Conservation (phyloP, 2,797 vertebrate genomes). For the Hephaestus fuliginosus region DNA sequence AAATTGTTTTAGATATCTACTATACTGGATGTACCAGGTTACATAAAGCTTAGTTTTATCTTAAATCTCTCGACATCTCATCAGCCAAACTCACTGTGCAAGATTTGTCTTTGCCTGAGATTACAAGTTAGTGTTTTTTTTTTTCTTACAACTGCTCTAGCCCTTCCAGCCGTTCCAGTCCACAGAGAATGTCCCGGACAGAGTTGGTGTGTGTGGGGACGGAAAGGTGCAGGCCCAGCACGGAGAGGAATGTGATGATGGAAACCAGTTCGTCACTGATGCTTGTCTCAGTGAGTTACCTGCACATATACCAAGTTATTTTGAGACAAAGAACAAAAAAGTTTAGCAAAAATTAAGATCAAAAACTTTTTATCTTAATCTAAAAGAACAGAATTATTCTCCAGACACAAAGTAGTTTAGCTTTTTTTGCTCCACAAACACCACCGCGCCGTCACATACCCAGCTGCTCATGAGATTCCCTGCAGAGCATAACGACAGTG, state of each 20-base stretch:
- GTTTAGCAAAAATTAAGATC: background rate
- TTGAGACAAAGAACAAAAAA: background rate
- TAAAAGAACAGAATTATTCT: background rate
- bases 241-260: slow-evolving; percentile 96
- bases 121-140: background rate
- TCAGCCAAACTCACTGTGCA: background rate
- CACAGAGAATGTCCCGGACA: slow-evolving; percentile 85
- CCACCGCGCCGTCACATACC: background rate
- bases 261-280: slow-evolving; percentile 91
- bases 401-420: background rate
- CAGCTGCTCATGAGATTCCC: slow-evolving; percentile 24
- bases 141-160: slow-evolving; percentile 40
- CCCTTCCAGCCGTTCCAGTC: slow-evolving; percentile 91
- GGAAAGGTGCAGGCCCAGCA: slow-evolving; percentile 90
- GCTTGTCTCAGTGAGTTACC: slow-evolving; percentile 92
- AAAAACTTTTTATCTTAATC: background rate
- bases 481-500: slow-evolving; percentile 38
- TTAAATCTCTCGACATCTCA: background rate
- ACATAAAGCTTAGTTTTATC: background rate
- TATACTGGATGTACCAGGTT: background rate
- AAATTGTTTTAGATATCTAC: background rate
- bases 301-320: background rate
- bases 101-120: background rate
- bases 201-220: slow-evolving; percentile 89
- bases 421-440: slow-evolving; percentile 31